Conservation (phyloP, 1,140 invertebrate species). For the Tyrophagus putrescentiae region DNA sequence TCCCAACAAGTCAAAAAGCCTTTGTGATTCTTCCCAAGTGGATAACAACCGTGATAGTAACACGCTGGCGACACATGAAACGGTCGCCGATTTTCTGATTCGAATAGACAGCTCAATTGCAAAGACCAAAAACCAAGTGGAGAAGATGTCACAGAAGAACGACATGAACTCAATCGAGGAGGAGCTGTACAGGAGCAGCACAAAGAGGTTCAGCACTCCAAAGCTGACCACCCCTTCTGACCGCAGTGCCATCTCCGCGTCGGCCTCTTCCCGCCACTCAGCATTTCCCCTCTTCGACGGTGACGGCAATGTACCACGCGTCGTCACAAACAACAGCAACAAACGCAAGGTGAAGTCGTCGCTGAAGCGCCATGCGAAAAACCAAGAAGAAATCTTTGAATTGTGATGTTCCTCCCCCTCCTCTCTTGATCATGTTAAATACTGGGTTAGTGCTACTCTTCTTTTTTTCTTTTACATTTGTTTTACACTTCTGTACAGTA, state of each 20-base stretch:
- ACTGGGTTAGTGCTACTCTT: too few species aligned
- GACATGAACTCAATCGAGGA: conserved; percentile 27
- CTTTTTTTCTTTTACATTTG: too few species aligned
- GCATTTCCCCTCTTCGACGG: not conserved
- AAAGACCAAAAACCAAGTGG: conserved; percentile 64
- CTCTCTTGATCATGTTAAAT: not conserved
- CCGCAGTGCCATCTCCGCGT: conserved; percentile 10
- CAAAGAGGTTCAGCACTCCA: conserved; percentile 5
- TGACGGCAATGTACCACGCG: not conserved
- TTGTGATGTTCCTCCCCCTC: conserved; percentile 46
- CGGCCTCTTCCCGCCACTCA: conserved; percentile 6
- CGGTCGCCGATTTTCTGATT: conserved; percentile 61
- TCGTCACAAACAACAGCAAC: conserved; percentile 40
- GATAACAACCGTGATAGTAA: conserved; percentile 10
- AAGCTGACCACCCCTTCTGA: not conserved
- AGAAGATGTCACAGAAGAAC: conserved; percentile 39
- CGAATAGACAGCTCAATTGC: conserved; percentile 74
- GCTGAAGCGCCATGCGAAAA: conserved; percentile 56
- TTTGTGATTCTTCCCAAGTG: not conserved
- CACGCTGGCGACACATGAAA: conserved; percentile 44
- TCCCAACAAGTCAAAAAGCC: conserved; percentile 5
- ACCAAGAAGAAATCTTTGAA: conserved; percentile 74
- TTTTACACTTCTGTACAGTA: conserved; percentile 2
- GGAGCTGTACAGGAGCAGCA: conserved; percentile 19
- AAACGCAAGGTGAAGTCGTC: conserved; percentile 58